Conservation (phyloP, 2,888 invertebrate genomes). For the Netelia inedita region DNA sequence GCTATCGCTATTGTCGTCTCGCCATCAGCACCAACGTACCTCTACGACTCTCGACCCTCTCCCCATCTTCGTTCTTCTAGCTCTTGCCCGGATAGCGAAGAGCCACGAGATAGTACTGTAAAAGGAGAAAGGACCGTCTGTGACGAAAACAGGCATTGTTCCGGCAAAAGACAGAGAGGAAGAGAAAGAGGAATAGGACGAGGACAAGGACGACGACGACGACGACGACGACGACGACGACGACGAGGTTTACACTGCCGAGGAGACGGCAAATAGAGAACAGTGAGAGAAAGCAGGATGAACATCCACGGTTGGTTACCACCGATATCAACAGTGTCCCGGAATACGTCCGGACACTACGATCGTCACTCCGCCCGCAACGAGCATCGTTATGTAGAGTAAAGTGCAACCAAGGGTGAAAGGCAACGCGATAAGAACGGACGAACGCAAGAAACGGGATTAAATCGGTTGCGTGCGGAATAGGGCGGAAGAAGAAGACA, state of each 20-base stretch:
- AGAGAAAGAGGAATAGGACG: not conserved
- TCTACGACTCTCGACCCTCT: slow-evolving; percentile 24
- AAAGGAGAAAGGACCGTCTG: slow-evolving; percentile 38
- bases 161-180: not conserved
- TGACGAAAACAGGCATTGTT: slow-evolving; percentile 5
- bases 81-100: slow-evolving; percentile 10
- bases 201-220: not conserved
- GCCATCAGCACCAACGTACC: not conserved
- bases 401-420: slow-evolving; percentile 32
- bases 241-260: slow-evolving; percentile 45
- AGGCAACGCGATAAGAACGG: not conserved
- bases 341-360: slow-evolving; percentile 62
- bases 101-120: slow-evolving; percentile 30
- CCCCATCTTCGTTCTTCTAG: slow-evolving; percentile 20
- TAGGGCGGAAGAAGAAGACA: not conserved
- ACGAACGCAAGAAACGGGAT: too few species aligned
- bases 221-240: slow-evolving; percentile 14
- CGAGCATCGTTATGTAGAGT: slow-evolving; percentile 47
- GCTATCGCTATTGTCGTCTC: not conserved
- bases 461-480: too few species aligned
- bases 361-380: slow-evolving; percentile 31
- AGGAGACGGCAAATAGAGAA: slow-evolving; percentile 14
- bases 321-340: slow-evolving; percentile 62
- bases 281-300: slow-evolving; percentile 45
- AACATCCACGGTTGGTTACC: slow-evolving; percentile 60